These are phyloP conservation scores for Antheraea pernyi DNA, from an alignment of 1,140 invertebrate species.

Conservation along the genomic window DNA sequence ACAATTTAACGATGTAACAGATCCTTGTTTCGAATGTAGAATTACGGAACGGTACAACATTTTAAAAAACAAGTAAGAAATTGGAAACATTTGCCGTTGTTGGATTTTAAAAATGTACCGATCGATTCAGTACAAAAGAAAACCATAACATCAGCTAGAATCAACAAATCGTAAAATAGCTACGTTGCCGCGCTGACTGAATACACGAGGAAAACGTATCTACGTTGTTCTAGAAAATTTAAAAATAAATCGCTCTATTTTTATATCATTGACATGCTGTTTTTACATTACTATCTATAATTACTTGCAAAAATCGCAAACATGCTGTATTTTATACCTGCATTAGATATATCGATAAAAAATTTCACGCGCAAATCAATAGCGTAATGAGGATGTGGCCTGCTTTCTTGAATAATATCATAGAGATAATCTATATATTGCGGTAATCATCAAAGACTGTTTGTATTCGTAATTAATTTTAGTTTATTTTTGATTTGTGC, in stretches of 20 bases:
- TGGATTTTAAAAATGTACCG: not conserved
- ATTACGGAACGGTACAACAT: not conserved
- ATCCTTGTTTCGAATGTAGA: not conserved
- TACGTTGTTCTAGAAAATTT: conserved; percentile 4
- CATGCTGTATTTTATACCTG: not conserved
- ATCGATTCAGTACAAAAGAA: not conserved
- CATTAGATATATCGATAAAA: not conserved
- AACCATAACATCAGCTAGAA: not conserved
- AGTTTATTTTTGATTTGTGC: not conserved
- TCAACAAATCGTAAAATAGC: conserved; percentile 8
- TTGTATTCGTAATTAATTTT: not conserved
- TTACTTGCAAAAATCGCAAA: conserved; percentile 9
- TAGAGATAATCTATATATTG: not conserved
- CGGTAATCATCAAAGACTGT: not conserved
- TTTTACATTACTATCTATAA: conserved; percentile 14
- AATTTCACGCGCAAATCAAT: not conserved
- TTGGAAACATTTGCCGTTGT: not conserved
- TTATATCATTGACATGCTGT: conserved; percentile 5
- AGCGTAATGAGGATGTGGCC: not conserved
- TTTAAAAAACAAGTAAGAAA: not conserved
- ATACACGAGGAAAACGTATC: conserved; percentile 5
- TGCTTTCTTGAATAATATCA: not conserved
- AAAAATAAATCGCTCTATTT: conserved; percentile 6
- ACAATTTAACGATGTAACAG: not conserved
- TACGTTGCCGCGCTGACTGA: not conserved